These are phyloP conservation scores for Stomatorhinus walkeri DNA, from an alignment of 2,797 vertebrate genomes.

Conservation along the genomic window DNA sequence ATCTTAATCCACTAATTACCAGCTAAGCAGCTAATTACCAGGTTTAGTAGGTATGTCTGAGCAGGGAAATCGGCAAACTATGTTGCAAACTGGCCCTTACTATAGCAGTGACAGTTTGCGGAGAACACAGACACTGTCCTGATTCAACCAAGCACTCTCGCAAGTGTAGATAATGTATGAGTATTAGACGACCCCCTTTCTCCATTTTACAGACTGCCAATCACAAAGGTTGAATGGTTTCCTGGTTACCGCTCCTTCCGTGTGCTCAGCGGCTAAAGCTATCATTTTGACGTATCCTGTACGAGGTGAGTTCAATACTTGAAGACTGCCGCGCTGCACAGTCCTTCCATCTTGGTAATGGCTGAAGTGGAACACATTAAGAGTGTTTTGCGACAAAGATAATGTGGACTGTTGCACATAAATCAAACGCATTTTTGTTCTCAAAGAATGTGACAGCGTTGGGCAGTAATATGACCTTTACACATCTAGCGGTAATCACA, in stretches of 20 bases:
- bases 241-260: neutral
- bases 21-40: neutral
- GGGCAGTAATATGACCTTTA: neutral
- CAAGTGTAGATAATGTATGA: neutral
- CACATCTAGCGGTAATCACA: neutral
- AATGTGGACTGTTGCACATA: neutral
- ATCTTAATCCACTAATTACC: neutral
- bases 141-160: neutral
- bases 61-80: neutral
- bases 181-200: neutral
- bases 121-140: neutral
- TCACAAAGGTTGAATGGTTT: neutral
- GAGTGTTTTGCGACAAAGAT: neutral
- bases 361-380: neutral
- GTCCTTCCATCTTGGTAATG: neutral
- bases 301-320: neutral
- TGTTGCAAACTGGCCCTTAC: neutral
- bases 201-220: neutral
- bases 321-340: neutral
- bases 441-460: neutral
- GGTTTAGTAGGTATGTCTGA: neutral
- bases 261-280: neutral
- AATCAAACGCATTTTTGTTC: neutral
- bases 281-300: neutral
- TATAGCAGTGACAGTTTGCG: neutral